Base-by-base conservation (phyloP, 2,888 invertebrate genomes). In the Tanypteryx hageni region DNA sequence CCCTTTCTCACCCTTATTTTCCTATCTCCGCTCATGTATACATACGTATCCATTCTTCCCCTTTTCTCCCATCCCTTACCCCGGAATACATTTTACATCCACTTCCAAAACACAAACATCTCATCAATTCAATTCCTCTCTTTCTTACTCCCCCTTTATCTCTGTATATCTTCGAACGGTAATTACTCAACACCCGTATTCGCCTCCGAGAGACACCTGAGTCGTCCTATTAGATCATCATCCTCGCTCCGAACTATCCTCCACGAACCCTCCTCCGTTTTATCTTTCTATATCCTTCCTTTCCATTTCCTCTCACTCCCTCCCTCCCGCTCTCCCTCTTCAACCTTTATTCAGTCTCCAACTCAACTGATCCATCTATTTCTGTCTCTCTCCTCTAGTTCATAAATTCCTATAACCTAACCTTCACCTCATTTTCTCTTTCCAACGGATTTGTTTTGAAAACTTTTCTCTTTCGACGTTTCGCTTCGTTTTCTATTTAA, bases 171-270 rank as follows among this genome's bases (percentile, higher is more conserved):
- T 44, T 44, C 44, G 44, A 44, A 44, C 76, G 27, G 76, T 22
- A 76, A 76, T 76, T 22, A 76, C 76, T 2, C 9, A 76, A 27
- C 27, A 76, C 76, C 27, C 76, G 27, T 22, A 27, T 76, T 76
- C 76, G 76, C 27, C 22, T 27, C 76, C 22, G 68, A 18, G 22
- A 18, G 68, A 68, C n/a, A 11, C 68, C 68, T n/a, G 7, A 76
- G 76, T 27, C 76, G 9, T 76, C 76, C 76, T 76, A 76, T 76
- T 76, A 76, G 76, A 27, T 76, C 27, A 76, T 76, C 76, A 76
- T 76, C 27, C 44, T 44, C 44, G 44, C 5, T 44, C 44, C 5
- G 44, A 44, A 44, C 44, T 3, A 44, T 44, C 44, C 44, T 44
- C 44, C 22, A 27, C 8, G 76, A 68, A 22, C 22, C 56, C 31